Evolutionary conservation across 2,888 invertebrate species (phyloP).

Genomic region (Tenthredo amoena): DNA sequence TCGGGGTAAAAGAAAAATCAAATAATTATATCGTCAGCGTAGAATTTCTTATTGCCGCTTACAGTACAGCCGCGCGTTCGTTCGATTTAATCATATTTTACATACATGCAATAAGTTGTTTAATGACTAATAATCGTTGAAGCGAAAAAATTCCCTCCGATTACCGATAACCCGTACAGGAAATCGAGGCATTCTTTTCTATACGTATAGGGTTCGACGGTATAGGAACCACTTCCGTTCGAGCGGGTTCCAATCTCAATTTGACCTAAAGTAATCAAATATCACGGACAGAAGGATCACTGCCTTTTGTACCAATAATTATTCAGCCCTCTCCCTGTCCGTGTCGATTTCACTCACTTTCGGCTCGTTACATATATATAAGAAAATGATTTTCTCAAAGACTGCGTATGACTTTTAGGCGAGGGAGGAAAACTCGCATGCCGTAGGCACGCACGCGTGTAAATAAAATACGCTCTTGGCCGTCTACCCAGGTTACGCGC

Average conservation of each 20-base stretch:
- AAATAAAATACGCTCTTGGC: constrained; percentile 41
- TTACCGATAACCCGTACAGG: not conserved
- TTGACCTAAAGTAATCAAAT: constrained; percentile 6
- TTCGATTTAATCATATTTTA: not conserved
- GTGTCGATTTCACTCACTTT: not conserved
- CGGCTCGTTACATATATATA: not conserved
- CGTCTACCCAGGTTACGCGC: constrained; percentile 55
- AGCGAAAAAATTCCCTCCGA: not conserved
- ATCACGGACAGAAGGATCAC: constrained; percentile 1
- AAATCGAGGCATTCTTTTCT: not conserved
- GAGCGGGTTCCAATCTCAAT: not conserved
- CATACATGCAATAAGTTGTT: not conserved
- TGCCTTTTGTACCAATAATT: not conserved
- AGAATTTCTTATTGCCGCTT: not conserved
- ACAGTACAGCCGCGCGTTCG: not conserved
- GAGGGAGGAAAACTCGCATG: not conserved
- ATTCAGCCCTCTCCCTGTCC: not conserved
- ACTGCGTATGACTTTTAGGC: not conserved
- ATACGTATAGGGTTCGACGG: no score
- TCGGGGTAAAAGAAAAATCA: not conserved
- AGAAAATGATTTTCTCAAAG: not conserved
- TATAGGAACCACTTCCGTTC: not conserved
- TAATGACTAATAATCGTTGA: not conserved
- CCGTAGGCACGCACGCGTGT: constrained; percentile 41
- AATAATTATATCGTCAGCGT: not conserved